Percentiles rank a stretch among this genome's conserved stretches.
Evolutionary conservation across 1,140 invertebrate species (phyloP).

Genomic region (Choristoneura fumiferana): DNA sequence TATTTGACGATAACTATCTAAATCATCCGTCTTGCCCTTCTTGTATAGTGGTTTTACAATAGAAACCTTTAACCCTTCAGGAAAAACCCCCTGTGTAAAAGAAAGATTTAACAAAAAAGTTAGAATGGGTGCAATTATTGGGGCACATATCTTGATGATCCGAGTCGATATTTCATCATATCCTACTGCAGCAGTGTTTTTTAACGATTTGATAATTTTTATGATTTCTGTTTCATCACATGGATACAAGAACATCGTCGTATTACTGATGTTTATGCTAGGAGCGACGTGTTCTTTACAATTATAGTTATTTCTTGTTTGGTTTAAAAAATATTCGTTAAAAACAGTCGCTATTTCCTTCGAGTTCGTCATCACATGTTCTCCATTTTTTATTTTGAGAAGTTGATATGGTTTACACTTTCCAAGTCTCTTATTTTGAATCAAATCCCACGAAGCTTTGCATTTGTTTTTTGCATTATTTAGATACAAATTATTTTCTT

Average conservation of each 20-base stretch:
- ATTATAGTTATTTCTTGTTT: background rate
- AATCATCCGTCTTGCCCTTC: slow-evolving; percentile 3
- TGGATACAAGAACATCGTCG: background rate
- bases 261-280: background rate
- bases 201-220: background rate
- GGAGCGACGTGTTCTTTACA: background rate
- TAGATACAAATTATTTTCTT: background rate
- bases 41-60: slow-evolving; percentile 9
- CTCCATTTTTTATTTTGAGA: background rate
- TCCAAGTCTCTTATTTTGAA: background rate
- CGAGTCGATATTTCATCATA: slow-evolving; percentile 2
- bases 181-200: background rate
- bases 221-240: background rate
- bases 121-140: background rate
- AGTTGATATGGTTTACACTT: background rate
- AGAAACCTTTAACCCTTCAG: background rate
- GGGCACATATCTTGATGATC: slow-evolving; percentile 7
- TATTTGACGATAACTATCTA: slow-evolving; percentile 18
- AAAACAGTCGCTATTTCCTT: background rate
- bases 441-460: background rate
- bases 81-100: slow-evolving; percentile 5
- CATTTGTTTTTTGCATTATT: no score
- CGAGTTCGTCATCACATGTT: background rate
- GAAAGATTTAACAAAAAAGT: slow-evolving; percentile 5
- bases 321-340: background rate